These are phyloP conservation scores for Myanophis thanlyinensis DNA, from an alignment of 2,113 vertebrate species.

Conservation along the genomic window DNA sequence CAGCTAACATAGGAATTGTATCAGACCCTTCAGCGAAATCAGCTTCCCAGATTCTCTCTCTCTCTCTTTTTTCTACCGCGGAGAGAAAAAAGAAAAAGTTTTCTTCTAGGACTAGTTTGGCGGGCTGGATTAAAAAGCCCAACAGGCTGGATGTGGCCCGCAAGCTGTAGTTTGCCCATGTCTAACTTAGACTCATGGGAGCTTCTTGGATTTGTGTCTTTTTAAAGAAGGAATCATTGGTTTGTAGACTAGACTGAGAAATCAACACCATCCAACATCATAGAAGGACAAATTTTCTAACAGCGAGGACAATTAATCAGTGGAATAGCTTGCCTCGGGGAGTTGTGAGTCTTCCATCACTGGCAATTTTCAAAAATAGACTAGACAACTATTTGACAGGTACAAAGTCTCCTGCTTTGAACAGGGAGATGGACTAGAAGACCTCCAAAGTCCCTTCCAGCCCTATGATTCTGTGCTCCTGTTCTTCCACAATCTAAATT, in stretches of 20 bases:
- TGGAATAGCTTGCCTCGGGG: not conserved
- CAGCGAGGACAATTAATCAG: not conserved
- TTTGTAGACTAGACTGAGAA: not conserved
- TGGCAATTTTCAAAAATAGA: not conserved
- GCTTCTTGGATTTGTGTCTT: not conserved
- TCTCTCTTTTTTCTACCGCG: too few relatives aligned
- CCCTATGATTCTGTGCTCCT: not conserved
- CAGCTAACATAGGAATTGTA: too few relatives aligned
- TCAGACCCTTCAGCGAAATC: too few relatives aligned
- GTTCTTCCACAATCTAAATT: not conserved
- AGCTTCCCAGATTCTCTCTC: too few relatives aligned
- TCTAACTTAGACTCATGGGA: not conserved
- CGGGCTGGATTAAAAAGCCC: too few relatives aligned
- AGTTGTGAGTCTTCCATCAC: not conserved
- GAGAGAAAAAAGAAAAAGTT: too few relatives aligned
- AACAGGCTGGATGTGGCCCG: too few relatives aligned
- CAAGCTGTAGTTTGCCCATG: too few relatives aligned
- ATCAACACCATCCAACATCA: not conserved
- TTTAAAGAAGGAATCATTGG: not conserved
- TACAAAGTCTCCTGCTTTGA: not conserved
- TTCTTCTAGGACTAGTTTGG: too few relatives aligned
- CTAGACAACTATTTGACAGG: not conserved
- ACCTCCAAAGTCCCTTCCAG: not conserved
- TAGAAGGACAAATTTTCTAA: not conserved
- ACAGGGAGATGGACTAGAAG: not conserved